Conservation (phyloP, 1,140 invertebrate species). For the fruit fly (Drosophila melanogaster) region Release_6_plus_ISO1_MT NC_004354.4:6357001-6357500, state of each 20-base stretch:
- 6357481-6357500: conserved; percentile 68
- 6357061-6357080: conserved; percentile 1
- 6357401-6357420: conserved; percentile 8
- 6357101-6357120: neutral
- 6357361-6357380: conserved; percentile 7
- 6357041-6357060: neutral
- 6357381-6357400: conserved; percentile 8
- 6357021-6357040: neutral
- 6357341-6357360: conserved; percentile 4
- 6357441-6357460: conserved; percentile 39
- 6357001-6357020: neutral
- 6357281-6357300: neutral
- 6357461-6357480: conserved; percentile 12
- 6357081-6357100: neutral
- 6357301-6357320: neutral
- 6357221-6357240: conserved; percentile 19
- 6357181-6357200: conserved; percentile 9
- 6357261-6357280: neutral
- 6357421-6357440: conserved; percentile 26
- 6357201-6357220: conserved; percentile 4
- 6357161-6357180: conserved; percentile 27
- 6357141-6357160: conserved; percentile 9
- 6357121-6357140: no score
- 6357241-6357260: conserved; percentile 14
- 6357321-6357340: neutral